Base-by-base conservation (phyloP, 2,888 invertebrate genomes). In the Galerucella pusilla region DNA sequence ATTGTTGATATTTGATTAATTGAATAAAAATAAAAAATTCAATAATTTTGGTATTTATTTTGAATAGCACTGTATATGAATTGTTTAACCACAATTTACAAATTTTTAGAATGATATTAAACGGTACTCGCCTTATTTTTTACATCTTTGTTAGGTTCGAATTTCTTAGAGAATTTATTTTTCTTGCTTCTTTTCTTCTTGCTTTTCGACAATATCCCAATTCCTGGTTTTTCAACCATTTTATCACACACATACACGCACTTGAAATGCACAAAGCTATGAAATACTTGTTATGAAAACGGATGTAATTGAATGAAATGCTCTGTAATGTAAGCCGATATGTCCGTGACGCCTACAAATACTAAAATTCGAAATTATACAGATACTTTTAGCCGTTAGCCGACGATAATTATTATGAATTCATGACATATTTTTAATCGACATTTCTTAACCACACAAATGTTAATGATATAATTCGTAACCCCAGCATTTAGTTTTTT, bases 61-160 rank as follows among this genome's bases (percentile, higher is more conserved):
- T n/a, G n/a, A n/a, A n/a, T n/a, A 20, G 20, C 20, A 20, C 20
- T 20, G 20, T 20, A 20, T 20, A 20, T 20, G 20, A 20, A 20
- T 20, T 20, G 20, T 20, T 20, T 20, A 20, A 20, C 20, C 20
- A 20, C 20, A 20, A 20, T 20, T 20, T 20, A 20, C 20, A 20
- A 20, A 20, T 20, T 20, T 20, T 20, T 20, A 20, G 20, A 20
- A 20, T 20, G 20, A 20, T 20, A 20, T 20, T 20, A 20, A 42
- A 42, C 35, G 46, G 12, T 6, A 70, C 76, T 74, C 68, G 77
- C 78, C 77, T 66, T 74, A 67, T 75, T 78, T 14, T 75, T 66
- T 1, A 75, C 64, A 59, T 73, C 65, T 49, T 73, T 75, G 16
- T 72, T 68, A 4, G 75, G 74, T n/a, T 76, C 70, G 61, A 75